Evolutionary conservation across 2,888 invertebrate genomes (phyloP).

Genomic region (Phasia obesa): DNA sequence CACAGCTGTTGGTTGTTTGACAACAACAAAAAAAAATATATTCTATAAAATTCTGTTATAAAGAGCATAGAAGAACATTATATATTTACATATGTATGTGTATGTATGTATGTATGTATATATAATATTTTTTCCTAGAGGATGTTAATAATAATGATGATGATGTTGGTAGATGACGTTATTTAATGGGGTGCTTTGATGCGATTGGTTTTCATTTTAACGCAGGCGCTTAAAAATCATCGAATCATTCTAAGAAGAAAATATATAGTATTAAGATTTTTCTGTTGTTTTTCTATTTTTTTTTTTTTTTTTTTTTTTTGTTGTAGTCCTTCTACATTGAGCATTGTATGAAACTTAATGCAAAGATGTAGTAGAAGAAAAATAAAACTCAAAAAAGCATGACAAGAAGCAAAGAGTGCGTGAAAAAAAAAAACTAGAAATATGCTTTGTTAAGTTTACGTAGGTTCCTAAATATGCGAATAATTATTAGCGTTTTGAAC

Average conservation of each 20-base stretch:
- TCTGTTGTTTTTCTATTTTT: slow-evolving; percentile 51
- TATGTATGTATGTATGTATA: slow-evolving; percentile 5
- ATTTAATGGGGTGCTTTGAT: slow-evolving; percentile 84
- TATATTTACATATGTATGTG: slow-evolving; percentile 1
- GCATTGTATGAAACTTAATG: slow-evolving; percentile 37
- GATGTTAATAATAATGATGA: slow-evolving; percentile 69
- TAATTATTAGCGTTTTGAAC: not conserved
- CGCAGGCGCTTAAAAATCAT: slow-evolving; percentile 83
- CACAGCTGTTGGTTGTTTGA: slow-evolving; percentile 48
- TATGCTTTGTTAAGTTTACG: slow-evolving; percentile 24
- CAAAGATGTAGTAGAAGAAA: slow-evolving; percentile 40
- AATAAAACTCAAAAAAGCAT: slow-evolving; percentile 47
- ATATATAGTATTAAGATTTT: slow-evolving; percentile 71
- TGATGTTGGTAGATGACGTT: slow-evolving; percentile 81
- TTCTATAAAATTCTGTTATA: slow-evolving; percentile 29
- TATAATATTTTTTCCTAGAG: slow-evolving; percentile 33
- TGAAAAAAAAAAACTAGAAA: slow-evolving; percentile 26
- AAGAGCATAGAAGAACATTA: slow-evolving; percentile 8
- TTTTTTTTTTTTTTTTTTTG: slow-evolving; percentile 54
- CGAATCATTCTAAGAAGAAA: slow-evolving; percentile 82
- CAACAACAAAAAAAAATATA: not conserved
- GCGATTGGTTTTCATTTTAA: slow-evolving; percentile 83
- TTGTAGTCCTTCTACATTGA: slow-evolving; percentile 47
- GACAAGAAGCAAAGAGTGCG: not conserved
- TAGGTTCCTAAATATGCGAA: not conserved